phyloP scores from a whole-genome alignment of 1,140 invertebrate genomes.

The Lasaia peninsularis region DNA sequence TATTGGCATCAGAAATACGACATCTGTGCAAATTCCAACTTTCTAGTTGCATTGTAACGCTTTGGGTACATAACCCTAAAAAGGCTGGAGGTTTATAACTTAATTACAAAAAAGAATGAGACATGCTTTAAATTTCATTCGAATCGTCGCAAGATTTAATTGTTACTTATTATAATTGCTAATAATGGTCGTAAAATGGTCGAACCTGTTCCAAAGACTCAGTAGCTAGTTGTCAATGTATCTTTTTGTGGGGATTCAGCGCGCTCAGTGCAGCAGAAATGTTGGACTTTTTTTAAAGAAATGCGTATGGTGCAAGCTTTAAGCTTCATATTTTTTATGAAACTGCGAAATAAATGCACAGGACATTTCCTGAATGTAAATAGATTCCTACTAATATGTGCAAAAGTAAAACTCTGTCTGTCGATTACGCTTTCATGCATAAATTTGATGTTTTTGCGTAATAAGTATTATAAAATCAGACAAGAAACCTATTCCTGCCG shows the following conservation, averaged over 20 bases:
- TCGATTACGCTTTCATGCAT: no score
- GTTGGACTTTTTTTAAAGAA: constrained; percentile 28
- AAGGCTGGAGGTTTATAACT: background rate
- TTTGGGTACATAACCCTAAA: no score
- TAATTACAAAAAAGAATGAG: constrained; percentile 2
- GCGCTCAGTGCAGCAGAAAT: constrained; percentile 33
- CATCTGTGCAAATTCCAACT: no score
- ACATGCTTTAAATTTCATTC: background rate
- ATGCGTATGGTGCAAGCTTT: constrained; percentile 15
- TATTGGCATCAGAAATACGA: no score
- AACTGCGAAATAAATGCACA: no score
- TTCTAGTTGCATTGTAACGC: no score
- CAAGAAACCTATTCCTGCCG: no score
- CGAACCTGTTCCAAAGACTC: constrained; percentile 28
- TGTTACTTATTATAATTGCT: constrained; percentile 25
- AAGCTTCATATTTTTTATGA: background rate
- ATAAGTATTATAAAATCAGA: no score
- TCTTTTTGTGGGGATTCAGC: constrained; percentile 36
- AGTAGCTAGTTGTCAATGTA: constrained; percentile 28
- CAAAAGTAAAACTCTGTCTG: no score
- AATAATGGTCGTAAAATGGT: constrained; percentile 29
- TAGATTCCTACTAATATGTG: no score
- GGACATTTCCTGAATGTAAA: no score
- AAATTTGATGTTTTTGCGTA: no score
- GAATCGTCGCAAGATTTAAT: background rate